phyloP scores from a whole-genome alignment of 1,140 invertebrate genomes.

The Idris sp. region DNA sequence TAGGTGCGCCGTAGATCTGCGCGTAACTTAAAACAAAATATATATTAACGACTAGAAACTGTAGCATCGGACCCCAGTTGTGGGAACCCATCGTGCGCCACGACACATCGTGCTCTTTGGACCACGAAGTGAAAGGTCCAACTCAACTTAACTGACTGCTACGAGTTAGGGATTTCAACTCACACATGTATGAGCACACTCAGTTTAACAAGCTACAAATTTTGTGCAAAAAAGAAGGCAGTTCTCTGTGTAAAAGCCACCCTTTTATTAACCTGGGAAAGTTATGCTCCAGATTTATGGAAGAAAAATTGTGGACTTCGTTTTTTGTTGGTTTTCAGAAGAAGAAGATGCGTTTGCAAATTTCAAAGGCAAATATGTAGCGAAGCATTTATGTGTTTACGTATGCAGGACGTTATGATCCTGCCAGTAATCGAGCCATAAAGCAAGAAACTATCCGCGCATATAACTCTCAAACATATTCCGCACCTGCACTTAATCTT shows the following conservation, averaged over 20 bases:
- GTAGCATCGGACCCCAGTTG: conserved; percentile 73
- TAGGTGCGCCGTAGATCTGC: conserved; percentile 53
- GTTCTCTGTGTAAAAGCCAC: too few relatives aligned
- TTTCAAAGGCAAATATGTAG: conserved; percentile 38
- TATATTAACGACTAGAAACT: conserved; percentile 71
- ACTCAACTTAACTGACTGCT: conserved; percentile 70
- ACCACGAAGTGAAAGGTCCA: conserved; percentile 77
- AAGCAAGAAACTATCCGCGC: conserved; percentile 74
- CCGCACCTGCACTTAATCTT: conserved; percentile 72
- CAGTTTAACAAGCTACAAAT: too few relatives aligned
- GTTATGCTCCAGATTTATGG: conserved; percentile 30
- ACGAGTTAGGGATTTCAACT: conserved; percentile 67
- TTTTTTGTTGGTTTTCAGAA: too few relatives aligned
- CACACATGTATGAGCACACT: too few relatives aligned
- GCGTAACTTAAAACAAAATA: conserved; percentile 31
- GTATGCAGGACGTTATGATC: conserved; percentile 70
- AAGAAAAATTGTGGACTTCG: too few relatives aligned
- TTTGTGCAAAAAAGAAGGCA: too few relatives aligned
- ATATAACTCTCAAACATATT: conserved; percentile 58
- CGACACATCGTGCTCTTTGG: conserved; percentile 74
- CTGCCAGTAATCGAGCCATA: conserved; percentile 75
- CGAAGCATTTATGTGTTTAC: conserved; percentile 53
- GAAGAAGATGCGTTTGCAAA: conserved; percentile 37
- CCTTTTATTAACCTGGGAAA: conserved; percentile 10
- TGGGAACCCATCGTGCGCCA: conserved; percentile 73